Percentiles rank a stretch among this genome's conserved stretches.
These are phyloP conservation scores for Hydrolagus colliei DNA, from an alignment of 2,797 vertebrate genomes.

Conservation along the genomic window DNA sequence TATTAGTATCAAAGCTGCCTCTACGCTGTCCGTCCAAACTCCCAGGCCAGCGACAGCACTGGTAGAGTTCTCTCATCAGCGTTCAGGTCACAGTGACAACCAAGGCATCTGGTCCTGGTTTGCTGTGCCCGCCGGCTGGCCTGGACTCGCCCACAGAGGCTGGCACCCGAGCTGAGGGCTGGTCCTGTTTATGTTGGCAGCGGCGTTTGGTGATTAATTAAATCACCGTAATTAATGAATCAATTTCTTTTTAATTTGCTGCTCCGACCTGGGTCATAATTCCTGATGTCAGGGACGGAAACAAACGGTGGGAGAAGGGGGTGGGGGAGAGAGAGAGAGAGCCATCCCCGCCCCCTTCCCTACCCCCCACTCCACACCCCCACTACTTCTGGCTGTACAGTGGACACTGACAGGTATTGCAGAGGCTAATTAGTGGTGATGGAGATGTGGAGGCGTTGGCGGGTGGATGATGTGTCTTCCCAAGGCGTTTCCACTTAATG, in stretches of 20 bases:
- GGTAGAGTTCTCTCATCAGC: too few relatives aligned
- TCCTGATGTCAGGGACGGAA: neutral
- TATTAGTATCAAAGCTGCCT: too few relatives aligned
- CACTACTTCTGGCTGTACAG: neutral
- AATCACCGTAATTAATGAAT: constrained; percentile 19
- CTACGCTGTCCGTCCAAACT: too few relatives aligned
- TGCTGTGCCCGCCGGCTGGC: too few relatives aligned
- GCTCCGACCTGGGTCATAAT: constrained; percentile 29
- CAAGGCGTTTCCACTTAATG: too few relatives aligned
- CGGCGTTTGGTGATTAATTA: neutral
- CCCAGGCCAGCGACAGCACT: too few relatives aligned
- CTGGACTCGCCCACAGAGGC: too few relatives aligned
- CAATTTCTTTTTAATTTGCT: constrained; percentile 29
- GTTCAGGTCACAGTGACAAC: too few relatives aligned
- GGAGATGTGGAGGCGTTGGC: neutral
- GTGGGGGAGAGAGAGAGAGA: neutral
- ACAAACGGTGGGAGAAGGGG: neutral
- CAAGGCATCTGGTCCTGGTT: too few relatives aligned
- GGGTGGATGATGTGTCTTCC: too few relatives aligned
- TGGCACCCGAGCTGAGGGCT: neutral
- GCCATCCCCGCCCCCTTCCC: too few relatives aligned
- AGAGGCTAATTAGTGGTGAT: constrained; percentile 5
- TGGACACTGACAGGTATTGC: constrained; percentile 4
- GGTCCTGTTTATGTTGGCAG: neutral
- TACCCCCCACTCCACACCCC: too few relatives aligned